Conservation (phyloP, 2,888 invertebrate species). For the Salpingus planirostris region DNA sequence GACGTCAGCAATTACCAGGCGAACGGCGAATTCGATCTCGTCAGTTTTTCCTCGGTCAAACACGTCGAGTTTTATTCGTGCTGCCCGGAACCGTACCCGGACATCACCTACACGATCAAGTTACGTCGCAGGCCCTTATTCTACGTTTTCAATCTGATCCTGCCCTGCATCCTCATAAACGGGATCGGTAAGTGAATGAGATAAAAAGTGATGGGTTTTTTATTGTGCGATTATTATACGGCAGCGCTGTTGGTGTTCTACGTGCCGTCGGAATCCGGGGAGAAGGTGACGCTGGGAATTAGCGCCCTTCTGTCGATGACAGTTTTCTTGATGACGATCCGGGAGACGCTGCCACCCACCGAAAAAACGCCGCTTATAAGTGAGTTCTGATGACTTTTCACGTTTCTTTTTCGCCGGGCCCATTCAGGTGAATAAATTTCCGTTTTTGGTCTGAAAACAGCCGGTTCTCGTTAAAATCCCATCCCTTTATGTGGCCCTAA, state of each 20-base stretch:
- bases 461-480: conserved; percentile 10
- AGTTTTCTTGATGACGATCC: conserved; percentile 79
- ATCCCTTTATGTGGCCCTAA: conserved; percentile 4
- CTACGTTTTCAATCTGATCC: conserved; percentile 77
- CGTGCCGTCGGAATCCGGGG: conserved; percentile 80
- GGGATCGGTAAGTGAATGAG: conserved; percentile 57
- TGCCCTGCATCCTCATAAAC: conserved; percentile 78
- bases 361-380: conserved; percentile 81
- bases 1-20: conserved; percentile 83
- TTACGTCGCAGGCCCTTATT: conserved; percentile 70
- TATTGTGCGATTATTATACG: too few relatives aligned
- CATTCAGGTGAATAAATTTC: conserved; percentile 4
- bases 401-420: too few relatives aligned
- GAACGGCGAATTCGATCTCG: conserved; percentile 83
- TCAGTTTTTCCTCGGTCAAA: conserved; percentile 64
- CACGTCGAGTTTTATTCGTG: conserved; percentile 71
- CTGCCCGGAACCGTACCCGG: conserved; percentile 75
- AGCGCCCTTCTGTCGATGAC: conserved; percentile 84
- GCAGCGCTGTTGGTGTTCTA: conserved; percentile 78
- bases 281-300: conserved; percentile 79
- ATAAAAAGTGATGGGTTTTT: conserved; percentile 1
- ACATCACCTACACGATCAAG: conserved; percentile 73
- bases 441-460: conserved; percentile 10
- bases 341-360: conserved; percentile 77
- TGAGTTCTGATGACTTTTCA: conserved; percentile 42